phyloP scores from a whole-genome alignment of 2,113 vertebrate genomes.

The Esox niger region DNA sequence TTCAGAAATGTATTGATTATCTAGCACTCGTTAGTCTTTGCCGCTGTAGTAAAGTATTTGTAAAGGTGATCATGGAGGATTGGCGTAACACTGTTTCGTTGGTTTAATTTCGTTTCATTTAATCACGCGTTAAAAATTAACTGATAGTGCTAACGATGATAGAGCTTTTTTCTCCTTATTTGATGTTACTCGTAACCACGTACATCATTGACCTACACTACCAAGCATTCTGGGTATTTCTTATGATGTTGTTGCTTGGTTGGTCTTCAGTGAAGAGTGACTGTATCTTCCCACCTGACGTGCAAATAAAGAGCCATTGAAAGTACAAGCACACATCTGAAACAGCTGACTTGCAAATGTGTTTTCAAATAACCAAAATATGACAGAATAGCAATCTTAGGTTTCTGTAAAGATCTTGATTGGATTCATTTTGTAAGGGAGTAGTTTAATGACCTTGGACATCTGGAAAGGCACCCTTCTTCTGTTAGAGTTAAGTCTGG shows the following conservation, averaged over 20 bases:
- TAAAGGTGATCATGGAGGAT: neutral
- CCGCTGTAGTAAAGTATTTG: neutral
- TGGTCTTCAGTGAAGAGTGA: constrained; percentile 57
- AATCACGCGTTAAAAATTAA: neutral
- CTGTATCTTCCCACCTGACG: constrained; percentile 46
- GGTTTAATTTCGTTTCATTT: neutral
- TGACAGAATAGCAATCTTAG: neutral
- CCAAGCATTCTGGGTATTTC: neutral
- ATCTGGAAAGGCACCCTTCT: neutral
- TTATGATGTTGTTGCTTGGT: constrained; percentile 16
- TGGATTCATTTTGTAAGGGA: neutral
- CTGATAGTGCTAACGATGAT: neutral
- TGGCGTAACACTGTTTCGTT: too few species aligned
- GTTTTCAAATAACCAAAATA: neutral
- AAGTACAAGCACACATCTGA: constrained; percentile 13
- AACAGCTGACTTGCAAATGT: neutral
- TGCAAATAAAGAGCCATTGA: constrained; percentile 58
- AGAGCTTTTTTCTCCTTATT: neutral
- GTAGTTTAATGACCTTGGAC: neutral
- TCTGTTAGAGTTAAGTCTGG: neutral
- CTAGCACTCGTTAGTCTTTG: neutral
- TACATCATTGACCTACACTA: neutral
- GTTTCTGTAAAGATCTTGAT: neutral
- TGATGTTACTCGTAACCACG: neutral
- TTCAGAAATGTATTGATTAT: neutral